Conservation (phyloP, 2,888 invertebrate genomes). For the Imbricaverruca yamaguchii region DNA sequence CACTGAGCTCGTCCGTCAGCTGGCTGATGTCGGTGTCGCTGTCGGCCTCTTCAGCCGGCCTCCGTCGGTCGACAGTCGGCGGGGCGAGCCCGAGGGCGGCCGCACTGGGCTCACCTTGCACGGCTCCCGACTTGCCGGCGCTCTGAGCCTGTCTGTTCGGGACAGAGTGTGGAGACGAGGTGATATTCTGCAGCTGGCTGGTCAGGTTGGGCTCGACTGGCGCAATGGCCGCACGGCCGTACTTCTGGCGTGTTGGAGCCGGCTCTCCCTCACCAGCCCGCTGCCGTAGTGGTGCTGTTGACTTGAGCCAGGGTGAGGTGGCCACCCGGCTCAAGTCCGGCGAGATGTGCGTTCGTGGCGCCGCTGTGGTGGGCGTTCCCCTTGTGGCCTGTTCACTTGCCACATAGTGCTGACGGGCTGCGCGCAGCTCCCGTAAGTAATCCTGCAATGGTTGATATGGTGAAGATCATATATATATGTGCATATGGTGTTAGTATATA, state of each 20-base stretch:
- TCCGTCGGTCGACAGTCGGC: not conserved
- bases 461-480: too few relatives aligned
- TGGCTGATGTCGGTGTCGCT: constrained; percentile 1
- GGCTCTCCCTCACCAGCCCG: not conserved
- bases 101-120: too few relatives aligned
- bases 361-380: too few relatives aligned
- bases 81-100: not conserved
- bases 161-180: too few relatives aligned
- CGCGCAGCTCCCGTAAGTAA: not conserved
- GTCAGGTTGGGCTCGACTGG: not conserved
- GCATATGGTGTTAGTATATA: too few relatives aligned
- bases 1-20: not conserved
- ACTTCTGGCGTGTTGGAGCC: not conserved
- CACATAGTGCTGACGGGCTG: not conserved
- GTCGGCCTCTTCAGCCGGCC: not conserved
- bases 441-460: not conserved
- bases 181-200: not conserved
- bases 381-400: not conserved
- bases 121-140: too few relatives aligned
- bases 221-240: too few relatives aligned
- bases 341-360: not conserved
- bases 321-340: not conserved
- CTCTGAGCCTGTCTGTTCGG: too few relatives aligned
- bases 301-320: not conserved
- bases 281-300: not conserved